Percentiles rank a stretch among this genome's conserved stretches.
These are phyloP conservation scores for Ditula angustiorana DNA, from an alignment of 2,888 invertebrate species.

Conservation along the genomic window DNA sequence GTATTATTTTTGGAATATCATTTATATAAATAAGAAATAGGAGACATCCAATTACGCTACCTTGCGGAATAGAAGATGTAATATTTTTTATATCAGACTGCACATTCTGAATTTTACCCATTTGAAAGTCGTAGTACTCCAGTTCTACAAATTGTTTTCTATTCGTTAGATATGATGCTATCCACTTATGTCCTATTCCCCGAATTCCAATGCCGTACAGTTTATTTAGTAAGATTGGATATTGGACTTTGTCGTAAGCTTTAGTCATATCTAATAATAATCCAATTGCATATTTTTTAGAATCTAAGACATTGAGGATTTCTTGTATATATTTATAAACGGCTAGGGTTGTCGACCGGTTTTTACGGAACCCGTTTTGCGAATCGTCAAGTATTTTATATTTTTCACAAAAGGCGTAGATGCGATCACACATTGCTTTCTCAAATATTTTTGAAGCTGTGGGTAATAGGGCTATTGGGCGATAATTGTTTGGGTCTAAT, in stretches of 20 bases:
- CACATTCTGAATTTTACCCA: no score
- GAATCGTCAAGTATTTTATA: constrained; percentile 26
- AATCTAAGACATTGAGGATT: constrained; percentile 20
- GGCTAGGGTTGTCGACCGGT: constrained; percentile 2
- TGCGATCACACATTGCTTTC: constrained; percentile 31
- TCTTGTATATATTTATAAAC: constrained; percentile 31
- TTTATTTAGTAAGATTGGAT: constrained; percentile 31
- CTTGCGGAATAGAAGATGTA: no score
- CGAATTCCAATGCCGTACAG: constrained; percentile 32
- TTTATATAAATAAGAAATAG: no score
- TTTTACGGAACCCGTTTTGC: constrained; percentile 39
- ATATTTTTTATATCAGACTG: no score
- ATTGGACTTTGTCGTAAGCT: constrained; percentile 37
- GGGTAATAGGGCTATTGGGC: constrained; percentile 36
- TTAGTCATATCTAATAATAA: constrained; percentile 38
- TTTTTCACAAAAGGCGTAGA: constrained; percentile 35
- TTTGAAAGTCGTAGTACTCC: constrained; percentile 31
- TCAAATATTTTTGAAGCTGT: constrained; percentile 38
- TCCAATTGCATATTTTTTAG: constrained; percentile 30
- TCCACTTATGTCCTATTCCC: constrained; percentile 34
- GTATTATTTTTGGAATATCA: not conserved
- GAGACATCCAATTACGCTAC: no score
- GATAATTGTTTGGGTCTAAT: constrained; percentile 30
- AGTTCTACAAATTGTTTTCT: constrained; percentile 37
- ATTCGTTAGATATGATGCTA: constrained; percentile 33